These are phyloP conservation scores for Tiphia femorata DNA, from an alignment of 2,888 invertebrate genomes.

Conservation along the genomic window DNA sequence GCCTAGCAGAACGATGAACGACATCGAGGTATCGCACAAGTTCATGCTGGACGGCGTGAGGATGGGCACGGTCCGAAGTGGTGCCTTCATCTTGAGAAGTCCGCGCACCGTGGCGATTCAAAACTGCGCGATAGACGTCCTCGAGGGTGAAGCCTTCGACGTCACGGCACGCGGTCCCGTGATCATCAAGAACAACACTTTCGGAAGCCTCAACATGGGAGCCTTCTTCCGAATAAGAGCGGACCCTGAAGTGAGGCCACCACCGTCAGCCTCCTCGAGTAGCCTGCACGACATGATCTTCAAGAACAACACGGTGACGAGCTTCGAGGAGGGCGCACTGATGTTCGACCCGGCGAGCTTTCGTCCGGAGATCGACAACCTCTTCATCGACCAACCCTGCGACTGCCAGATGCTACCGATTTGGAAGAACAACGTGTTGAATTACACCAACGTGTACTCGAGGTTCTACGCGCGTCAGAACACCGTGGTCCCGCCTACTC, in stretches of 20 bases:
- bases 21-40: constrained; percentile 78
- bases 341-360: constrained; percentile 73
- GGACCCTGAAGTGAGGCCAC: constrained; percentile 67
- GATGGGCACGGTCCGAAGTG: constrained; percentile 76
- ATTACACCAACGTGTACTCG: constrained; percentile 60
- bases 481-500: constrained; percentile 28
- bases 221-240: constrained; percentile 75
- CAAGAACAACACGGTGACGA: constrained; percentile 75
- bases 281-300: constrained; percentile 73
- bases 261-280: constrained; percentile 66
- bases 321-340: constrained; percentile 73
- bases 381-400: constrained; percentile 75
- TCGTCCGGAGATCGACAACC: constrained; percentile 72
- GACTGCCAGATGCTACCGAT: constrained; percentile 71
- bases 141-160: constrained; percentile 78
- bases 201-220: constrained; percentile 73
- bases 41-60: constrained; percentile 77
- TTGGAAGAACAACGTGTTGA: constrained; percentile 62
- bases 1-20: constrained; percentile 81
- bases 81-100: constrained; percentile 77
- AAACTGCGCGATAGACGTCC: constrained; percentile 72
- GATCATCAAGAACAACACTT: constrained; percentile 77
- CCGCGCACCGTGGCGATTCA: constrained; percentile 76
- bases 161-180: constrained; percentile 75
- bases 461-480: constrained; percentile 50